Evolutionary conservation across 2,113 vertebrate genomes (phyloP), one percentile per base, ranked within the genome.

Genomic region (Pelvicachromis taeniatus): DNA sequence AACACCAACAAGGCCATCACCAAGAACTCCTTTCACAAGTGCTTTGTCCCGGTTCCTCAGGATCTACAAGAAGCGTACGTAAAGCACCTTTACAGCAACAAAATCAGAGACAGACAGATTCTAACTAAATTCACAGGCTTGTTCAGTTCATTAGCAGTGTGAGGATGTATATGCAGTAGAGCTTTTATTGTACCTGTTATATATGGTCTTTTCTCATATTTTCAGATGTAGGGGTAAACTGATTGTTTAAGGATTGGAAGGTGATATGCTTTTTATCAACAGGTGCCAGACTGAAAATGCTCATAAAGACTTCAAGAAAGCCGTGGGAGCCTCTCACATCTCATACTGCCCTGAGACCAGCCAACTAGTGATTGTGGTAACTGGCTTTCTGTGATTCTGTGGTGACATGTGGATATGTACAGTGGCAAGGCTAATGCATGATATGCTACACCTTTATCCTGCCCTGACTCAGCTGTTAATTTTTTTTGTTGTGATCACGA

Each of bases 241-340:
- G 38, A 70, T 45, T 77, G 4, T 50, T 59, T 50, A 61, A 2
- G 3, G 6, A 35, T 5, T 21, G 17, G 10, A 9, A 80, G 78
- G 9, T 63, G 19, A 26, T 63, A 21, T 53, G 4, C 38, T 77
- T 55, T 33, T 48, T 16, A n/a, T 83, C 88, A 75, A 23, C 80
- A 98, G 97, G 82, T 98, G 97, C 93, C 96, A 97, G 85, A 96
- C 77, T 31, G 97, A 97, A 53, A 96, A 96, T 0, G 97, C 96
- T 7, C 97, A 98, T 83, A 98, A 97, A 90, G 97, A 98, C 16
- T 98, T 98, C 86, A 98, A 97, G 93, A 98, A 98, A 90, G 97
- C 97, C 0, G 96, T 98, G 40, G 97, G 96, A 80, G 97, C 97
- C 1, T 96, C 96, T 87, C 96, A 95, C 83, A 96, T 98, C 82